Evolutionary conservation across 2,888 invertebrate genomes (phyloP).

Genomic region (Tetragonula carbonaria): DNA sequence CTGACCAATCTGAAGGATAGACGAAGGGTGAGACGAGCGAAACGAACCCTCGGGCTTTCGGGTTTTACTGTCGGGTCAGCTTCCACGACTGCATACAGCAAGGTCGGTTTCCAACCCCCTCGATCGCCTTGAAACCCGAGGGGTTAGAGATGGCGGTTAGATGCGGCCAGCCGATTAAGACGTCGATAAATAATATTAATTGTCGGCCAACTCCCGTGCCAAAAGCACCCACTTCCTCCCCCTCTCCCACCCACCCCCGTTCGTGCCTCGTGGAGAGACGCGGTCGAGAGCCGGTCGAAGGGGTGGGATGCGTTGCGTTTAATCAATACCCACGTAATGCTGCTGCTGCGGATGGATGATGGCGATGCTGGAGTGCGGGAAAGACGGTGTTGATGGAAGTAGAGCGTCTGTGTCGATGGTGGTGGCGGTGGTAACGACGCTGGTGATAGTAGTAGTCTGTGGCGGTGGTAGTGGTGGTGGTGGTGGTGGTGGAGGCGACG

Average conservation of each 20-base stretch:
- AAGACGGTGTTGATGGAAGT: conserved; percentile 60
- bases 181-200: conserved; percentile 84
- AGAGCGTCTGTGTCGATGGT: conserved; percentile 46
- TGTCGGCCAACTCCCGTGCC: conserved; percentile 75
- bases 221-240: conserved; percentile 30
- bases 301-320: conserved; percentile 78
- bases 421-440: conserved; percentile 31
- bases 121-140: conserved; percentile 44
- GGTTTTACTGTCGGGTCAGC: conserved; percentile 22
- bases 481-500: conserved; percentile 36
- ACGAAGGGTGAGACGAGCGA: not conserved
- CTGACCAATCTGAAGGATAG: conserved; percentile 10
- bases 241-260: not conserved
- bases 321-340: conserved; percentile 81
- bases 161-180: conserved; percentile 82
- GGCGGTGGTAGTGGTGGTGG: conserved; percentile 31
- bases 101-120: conserved; percentile 45
- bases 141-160: conserved; percentile 72
- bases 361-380: conserved; percentile 63
- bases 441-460: conserved; percentile 8
- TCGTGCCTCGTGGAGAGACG: conserved; percentile 7
- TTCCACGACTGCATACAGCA: conserved; percentile 16
- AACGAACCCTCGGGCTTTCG: not conserved
- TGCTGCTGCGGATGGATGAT: conserved; percentile 74
- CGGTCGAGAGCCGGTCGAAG: conserved; percentile 38